Percentiles rank a stretch among this genome's conserved stretches.
These are phyloP conservation scores for Mythimna albipuncta DNA, from an alignment of 2,888 invertebrate species.

Conservation along the genomic window DNA sequence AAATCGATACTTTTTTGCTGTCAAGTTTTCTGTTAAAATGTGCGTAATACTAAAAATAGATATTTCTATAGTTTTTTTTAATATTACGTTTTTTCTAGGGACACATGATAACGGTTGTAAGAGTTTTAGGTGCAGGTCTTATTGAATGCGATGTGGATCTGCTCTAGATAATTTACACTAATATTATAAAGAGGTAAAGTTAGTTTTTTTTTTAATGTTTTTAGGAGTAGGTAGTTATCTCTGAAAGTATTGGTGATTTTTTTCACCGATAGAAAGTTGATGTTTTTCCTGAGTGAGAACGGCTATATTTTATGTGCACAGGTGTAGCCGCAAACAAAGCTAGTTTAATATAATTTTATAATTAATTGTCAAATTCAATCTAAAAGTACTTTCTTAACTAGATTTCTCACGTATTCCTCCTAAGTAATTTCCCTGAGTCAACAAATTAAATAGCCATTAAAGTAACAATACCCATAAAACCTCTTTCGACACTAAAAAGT, in stretches of 20 bases:
- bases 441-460: neutral
- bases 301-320: too few relatives aligned
- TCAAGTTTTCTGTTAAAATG: neutral
- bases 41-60: neutral
- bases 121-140: neutral
- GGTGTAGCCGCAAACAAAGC: too few relatives aligned
- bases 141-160: neutral
- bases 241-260: too few relatives aligned
- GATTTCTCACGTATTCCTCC: neutral
- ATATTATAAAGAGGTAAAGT: too few relatives aligned
- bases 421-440: neutral
- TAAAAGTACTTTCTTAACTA: neutral
- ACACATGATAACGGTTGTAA: neutral
- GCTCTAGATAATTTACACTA: too few relatives aligned
- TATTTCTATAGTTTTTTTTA: neutral
- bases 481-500: neutral
- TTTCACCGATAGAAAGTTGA: too few relatives aligned
- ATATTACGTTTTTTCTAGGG: neutral
- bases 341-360: too few relatives aligned
- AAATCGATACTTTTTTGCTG: conserved; percentile 4
- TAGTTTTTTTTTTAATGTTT: too few relatives aligned
- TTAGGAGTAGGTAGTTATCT: too few relatives aligned
- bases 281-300: too few relatives aligned
- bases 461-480: neutral
- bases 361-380: neutral